Conservation (phyloP, 2,888 invertebrate genomes). For the Pachycephus smyrnensis region DNA sequence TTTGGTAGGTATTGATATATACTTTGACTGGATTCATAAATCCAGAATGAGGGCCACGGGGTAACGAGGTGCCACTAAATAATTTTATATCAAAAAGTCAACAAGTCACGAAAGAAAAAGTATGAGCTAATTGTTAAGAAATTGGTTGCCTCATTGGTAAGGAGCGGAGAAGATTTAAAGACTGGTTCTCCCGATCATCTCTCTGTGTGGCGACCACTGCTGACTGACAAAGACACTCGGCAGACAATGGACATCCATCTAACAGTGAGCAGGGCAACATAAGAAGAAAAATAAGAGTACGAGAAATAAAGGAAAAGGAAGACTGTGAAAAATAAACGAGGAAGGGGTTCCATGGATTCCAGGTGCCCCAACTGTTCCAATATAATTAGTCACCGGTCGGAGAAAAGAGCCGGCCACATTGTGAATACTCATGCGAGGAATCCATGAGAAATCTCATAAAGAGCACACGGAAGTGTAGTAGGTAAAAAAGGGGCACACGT, state of each 20-base stretch:
- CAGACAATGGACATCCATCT: background rate
- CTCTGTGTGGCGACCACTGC: background rate
- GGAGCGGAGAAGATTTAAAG: background rate
- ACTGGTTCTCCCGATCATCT: background rate
- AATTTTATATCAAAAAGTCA: background rate
- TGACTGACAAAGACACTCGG: background rate
- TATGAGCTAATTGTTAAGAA: background rate
- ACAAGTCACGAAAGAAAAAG: background rate
- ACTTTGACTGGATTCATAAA: background rate
- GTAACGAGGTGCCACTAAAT: background rate
- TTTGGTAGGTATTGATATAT: background rate
- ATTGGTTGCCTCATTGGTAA: background rate
- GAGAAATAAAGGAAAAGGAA: background rate
- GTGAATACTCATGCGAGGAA: background rate
- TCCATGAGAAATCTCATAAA: background rate
- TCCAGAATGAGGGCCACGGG: background rate
- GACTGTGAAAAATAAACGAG: background rate
- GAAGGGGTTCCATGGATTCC: slow-evolving; percentile 6
- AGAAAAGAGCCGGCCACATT: background rate
- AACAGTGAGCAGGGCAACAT: background rate
- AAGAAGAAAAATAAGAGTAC: background rate
- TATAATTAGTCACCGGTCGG: slow-evolving; percentile 27
- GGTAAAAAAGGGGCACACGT: background rate
- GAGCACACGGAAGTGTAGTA: background rate
- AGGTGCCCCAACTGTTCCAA: slow-evolving; percentile 22